phyloP scores from a whole-genome alignment of 2,113 vertebrate species.

The Phyllopteryx taeniolatus region DNA sequence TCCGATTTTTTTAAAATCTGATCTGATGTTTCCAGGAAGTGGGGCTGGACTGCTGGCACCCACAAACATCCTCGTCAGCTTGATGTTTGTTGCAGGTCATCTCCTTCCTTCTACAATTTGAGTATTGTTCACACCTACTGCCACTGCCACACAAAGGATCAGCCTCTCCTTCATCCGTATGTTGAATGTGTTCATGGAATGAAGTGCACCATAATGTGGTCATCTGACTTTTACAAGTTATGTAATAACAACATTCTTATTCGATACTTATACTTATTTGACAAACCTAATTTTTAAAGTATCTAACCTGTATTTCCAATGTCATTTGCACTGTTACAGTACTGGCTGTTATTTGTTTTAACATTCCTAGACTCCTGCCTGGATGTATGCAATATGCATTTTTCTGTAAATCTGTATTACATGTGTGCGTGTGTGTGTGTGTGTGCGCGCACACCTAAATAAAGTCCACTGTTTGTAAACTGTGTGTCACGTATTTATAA shows the following conservation, averaged over 20 bases:
- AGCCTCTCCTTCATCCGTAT: not conserved
- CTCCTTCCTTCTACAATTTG: constrained; percentile 24
- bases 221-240: not conserved
- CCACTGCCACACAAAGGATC: not conserved
- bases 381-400: constrained; percentile 17
- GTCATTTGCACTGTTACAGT: not conserved
- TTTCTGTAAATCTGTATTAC: not conserved
- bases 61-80: constrained; percentile 24
- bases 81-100: constrained; percentile 27
- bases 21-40: constrained; percentile 13
- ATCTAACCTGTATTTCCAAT: not conserved
- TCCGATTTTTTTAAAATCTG: not conserved
- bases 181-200: constrained; percentile 10
- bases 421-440: constrained; percentile 19
- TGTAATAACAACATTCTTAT: not conserved
- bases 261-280: not conserved
- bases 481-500: not conserved
- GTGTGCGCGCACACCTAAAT: constrained; percentile 35
- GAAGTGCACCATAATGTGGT: not conserved
- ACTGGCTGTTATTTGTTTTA: not conserved
- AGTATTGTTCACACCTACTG: not conserved
- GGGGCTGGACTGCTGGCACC: constrained; percentile 18
- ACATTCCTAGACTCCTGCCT: constrained; percentile 1
- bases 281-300: not conserved
- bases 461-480: constrained; percentile 38